phyloP scores from a whole-genome alignment of 1,140 invertebrate species.

The Colletes latitarsis region DNA sequence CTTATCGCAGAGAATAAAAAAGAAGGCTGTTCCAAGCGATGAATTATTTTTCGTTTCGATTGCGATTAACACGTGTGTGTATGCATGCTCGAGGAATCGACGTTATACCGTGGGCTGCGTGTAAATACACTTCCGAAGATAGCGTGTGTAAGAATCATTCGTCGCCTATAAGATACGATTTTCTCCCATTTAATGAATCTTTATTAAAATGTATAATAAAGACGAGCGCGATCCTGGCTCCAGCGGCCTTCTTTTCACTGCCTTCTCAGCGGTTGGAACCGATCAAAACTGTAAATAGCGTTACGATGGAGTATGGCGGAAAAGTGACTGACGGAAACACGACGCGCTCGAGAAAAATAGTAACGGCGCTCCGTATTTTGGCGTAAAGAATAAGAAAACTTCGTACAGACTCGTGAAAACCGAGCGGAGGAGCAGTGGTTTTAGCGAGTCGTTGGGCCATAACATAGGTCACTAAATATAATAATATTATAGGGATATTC shows the following conservation, averaged over 20 bases:
- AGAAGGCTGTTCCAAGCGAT: too few species aligned
- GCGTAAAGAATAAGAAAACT: conserved; percentile 45
- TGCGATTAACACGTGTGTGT: too few species aligned
- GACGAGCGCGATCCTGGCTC: conserved; percentile 16
- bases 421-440: conserved; percentile 35
- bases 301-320: background rate
- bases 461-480: conserved; percentile 68
- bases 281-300: conserved; percentile 57
- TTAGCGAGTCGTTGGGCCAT: conserved; percentile 57
- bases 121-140: conserved; percentile 55
- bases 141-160: conserved; percentile 53
- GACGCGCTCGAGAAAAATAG: conserved; percentile 18
- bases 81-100: background rate
- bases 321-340: conserved; percentile 38
- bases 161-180: conserved; percentile 67
- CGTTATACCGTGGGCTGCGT: conserved; percentile 53
- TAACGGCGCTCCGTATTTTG: conserved; percentile 54
- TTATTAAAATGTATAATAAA: conserved; percentile 56
- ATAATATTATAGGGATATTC: conserved; percentile 74
- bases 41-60: too few species aligned
- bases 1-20: too few species aligned
- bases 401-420: conserved; percentile 42
- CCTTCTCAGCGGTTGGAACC: background rate
- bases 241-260: conserved; percentile 31
- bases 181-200: conserved; percentile 64